Evolutionary conservation across 2,888 invertebrate genomes (phyloP), one percentile per base, ranked within the genome.

Genomic region (Hypomecis punctinalis): DNA sequence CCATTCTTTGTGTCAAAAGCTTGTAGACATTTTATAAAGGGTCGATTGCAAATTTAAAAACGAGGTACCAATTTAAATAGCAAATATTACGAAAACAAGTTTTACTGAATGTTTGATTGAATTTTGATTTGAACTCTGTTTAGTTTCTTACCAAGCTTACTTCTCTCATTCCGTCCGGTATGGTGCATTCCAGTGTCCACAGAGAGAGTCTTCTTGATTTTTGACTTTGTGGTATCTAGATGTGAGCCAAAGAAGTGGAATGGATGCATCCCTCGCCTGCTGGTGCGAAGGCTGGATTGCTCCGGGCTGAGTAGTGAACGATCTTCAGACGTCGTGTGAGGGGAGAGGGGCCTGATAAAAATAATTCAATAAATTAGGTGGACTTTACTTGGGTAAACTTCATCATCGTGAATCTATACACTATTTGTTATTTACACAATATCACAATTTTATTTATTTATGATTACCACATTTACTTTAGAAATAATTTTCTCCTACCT

Each of bases 151-250:
- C 56, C 56, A n/a, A 52, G 80, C 85, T 80, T 65, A 91, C 91
- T 89, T 72, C 83, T 82, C 4, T 89, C 90, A 72, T 79, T 88
- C 57, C 87, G 81, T 4, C 93, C 93, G n/a, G 93, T 93, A 61
- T 91, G 93, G 76, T 93, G 93, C 88, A 93, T 93, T 36, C 93
- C 93, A 0, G 93, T 93, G 52, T 93, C 93, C 11, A 93, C 93
- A 0, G 93, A 93, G 0, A 93, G 78, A 0, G 93, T 93, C 70
- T 93, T 93, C 82, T 93, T 93, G 61, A 93, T 93, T 71, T 92
- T 93, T 0, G 90, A 86, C 59, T 87, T 90, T 8, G 90, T 90
- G 66, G 74, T 88, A 64, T 93, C 93, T 8, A 93, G 79, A 59
- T 93, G 93, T 0, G 87, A 81, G 0, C 93, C 93, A 58, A 93